Conservation (phyloP, 2,888 invertebrate species). For the Heliconius aoede region DNA sequence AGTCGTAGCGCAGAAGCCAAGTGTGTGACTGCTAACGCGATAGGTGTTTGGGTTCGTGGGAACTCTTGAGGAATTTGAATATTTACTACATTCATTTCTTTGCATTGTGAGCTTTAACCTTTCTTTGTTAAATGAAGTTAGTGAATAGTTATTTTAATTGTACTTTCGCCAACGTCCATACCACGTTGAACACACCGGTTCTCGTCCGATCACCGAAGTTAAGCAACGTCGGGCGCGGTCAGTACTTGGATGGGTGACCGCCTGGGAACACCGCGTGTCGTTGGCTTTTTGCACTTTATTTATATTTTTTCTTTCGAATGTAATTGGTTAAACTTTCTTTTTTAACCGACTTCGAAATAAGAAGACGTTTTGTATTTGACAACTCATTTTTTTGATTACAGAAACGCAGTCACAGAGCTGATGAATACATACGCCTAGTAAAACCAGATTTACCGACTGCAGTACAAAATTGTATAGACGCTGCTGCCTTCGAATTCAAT, state of each 20-base stretch:
- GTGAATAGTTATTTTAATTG: neutral
- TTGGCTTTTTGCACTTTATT: slow-evolving; percentile 55
- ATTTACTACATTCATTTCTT: too few species aligned
- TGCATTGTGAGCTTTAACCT: too few species aligned
- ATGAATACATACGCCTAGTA: slow-evolving; percentile 96
- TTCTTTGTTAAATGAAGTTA: neutral
- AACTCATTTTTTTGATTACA: slow-evolving; percentile 53
- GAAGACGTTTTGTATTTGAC: neutral
- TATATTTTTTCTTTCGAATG: too few species aligned
- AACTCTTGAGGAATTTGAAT: too few species aligned
- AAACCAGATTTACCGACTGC: slow-evolving; percentile 91
- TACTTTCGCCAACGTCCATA: slow-evolving; percentile 64
- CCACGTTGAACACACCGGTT: slow-evolving; percentile 78
- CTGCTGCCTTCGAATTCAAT: slow-evolving; percentile 95
- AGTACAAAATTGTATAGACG: slow-evolving; percentile 95
- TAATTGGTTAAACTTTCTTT: neutral
- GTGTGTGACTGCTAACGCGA: too few species aligned
- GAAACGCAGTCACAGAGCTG: slow-evolving; percentile 95
- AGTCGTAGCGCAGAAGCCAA: too few species aligned
- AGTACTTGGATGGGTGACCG: slow-evolving; percentile 79
- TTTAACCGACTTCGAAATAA: neutral
- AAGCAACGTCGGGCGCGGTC: slow-evolving; percentile 78
- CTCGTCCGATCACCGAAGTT: slow-evolving; percentile 81
- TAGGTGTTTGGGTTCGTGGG: neutral
- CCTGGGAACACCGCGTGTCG: slow-evolving; percentile 56